phyloP scores from a whole-genome alignment of 2,797 vertebrate genomes.

The Morus bassanus region DNA sequence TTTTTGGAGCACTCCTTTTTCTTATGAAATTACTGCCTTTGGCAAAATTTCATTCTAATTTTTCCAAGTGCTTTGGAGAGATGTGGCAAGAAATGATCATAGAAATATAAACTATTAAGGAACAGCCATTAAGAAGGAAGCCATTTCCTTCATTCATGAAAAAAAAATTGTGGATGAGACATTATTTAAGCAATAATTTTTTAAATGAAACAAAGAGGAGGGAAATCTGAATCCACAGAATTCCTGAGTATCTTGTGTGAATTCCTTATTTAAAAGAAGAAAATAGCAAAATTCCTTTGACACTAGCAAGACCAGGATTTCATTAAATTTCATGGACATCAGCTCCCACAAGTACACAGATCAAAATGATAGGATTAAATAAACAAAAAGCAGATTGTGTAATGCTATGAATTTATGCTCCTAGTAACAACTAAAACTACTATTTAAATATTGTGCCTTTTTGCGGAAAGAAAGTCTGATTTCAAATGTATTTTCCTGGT shows the following conservation, averaged over 20 bases:
- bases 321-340: not conserved
- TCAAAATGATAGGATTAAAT: slow-evolving; percentile 2
- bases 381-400: not conserved
- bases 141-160: not conserved
- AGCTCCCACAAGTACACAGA: not conserved
- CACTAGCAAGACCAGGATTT: not conserved
- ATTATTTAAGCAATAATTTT: not conserved
- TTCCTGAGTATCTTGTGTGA: not conserved
- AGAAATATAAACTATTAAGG: not conserved
- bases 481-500: not conserved
- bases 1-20: not conserved
- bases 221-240: not conserved
- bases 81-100: not conserved
- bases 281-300: not conserved
- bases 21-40: not conserved
- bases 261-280: not conserved
- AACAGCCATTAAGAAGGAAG: not conserved
- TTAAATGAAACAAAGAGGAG: not conserved
- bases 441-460: not conserved
- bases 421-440: not conserved
- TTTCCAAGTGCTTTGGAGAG: not conserved
- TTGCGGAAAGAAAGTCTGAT: not conserved
- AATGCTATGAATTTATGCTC: not conserved
- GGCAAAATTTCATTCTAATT: not conserved
- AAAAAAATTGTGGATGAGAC: not conserved